Evolutionary conservation across 1,140 invertebrate genomes (phyloP), one percentile per base, ranked within the genome.

Genomic region (Drosophila watanabei): DNA sequence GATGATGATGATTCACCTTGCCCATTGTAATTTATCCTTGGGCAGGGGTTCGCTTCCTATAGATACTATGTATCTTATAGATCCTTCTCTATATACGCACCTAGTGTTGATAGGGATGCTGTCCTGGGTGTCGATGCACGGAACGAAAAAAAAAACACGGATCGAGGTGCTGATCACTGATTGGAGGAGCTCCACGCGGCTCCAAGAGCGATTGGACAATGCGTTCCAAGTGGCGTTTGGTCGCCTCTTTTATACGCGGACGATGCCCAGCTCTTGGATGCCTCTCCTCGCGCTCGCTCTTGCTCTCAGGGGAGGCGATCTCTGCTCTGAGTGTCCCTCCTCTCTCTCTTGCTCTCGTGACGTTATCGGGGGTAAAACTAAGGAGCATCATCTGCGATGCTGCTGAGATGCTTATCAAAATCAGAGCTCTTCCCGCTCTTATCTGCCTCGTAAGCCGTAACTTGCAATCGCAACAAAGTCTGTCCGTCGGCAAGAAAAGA

Each of bases 171-270:
- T 43, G 69, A 79, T 81, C 79, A 91, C 87, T 86, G 78, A 51
- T 86, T 89, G 87, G 86, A 91, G 87, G 79, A 90, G 86, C 86
- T 90, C 82, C 79, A 86, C 82, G 87, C 86, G 81, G 86, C 86
- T 90, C 86, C 87, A 91, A 90, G 79, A 86, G 87, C 86, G 82
- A 85, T 82, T 82, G 86, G 87, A 90, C 87, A 90, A 86, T 90
- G 86, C 86, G 86, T 87, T 90, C 87, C 81, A 69, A 77, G 65
- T 78, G 69, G 62, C 76, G 58, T 68, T 61, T 76, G 58, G 76
- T 51, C 63, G 72, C 48, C 64, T 72, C 75, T 82, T 90, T 90
- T 90, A 90, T 90, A 90, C 70, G 71, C 82, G 58, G 35, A 39
- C 16, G 28, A 49, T 30, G 28, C 32, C 54, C 69, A 39, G 59